These are phyloP conservation scores for Cataglyphis rosenhaueri DNA, from an alignment of 2,888 invertebrate species.

Conservation along the genomic window DNA sequence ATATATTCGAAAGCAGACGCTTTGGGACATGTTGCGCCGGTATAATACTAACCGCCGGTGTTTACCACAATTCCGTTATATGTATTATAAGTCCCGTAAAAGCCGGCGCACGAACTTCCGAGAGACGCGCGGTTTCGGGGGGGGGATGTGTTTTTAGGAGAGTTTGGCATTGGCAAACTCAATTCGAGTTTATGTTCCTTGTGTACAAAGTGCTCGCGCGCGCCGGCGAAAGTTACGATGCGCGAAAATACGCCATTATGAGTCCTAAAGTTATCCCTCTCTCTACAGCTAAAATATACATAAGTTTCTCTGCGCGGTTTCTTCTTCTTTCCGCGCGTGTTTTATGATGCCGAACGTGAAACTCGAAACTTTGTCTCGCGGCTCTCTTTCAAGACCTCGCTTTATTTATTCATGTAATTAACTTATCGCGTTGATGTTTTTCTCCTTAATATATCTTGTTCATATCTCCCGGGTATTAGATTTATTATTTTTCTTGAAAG, in stretches of 20 bases:
- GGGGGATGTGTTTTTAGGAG: conserved; percentile 50
- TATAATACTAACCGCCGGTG: conserved; percentile 48
- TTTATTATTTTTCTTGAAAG: neutral
- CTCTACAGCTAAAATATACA: conserved; percentile 39
- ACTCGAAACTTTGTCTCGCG: conserved; percentile 35
- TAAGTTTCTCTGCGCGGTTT: conserved; percentile 17
- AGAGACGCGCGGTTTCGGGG: neutral
- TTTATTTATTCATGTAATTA: conserved; percentile 39
- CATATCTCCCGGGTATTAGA: neutral
- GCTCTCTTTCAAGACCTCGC: neutral
- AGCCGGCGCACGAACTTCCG: conserved; percentile 59
- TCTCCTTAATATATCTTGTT: neutral
- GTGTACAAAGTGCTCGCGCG: conserved; percentile 65
- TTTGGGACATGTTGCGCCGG: conserved; percentile 17
- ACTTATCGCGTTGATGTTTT: neutral
- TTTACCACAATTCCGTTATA: conserved; percentile 51
- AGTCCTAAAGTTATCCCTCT: conserved; percentile 63
- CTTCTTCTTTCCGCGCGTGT: conserved; percentile 16
- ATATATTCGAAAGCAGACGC: conserved; percentile 3
- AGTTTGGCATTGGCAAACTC: conserved; percentile 69
- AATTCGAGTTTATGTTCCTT: conserved; percentile 69
- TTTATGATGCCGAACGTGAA: conserved; percentile 22
- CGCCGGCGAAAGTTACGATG: conserved; percentile 62
- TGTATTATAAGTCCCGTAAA: conserved; percentile 57
- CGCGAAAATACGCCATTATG: conserved; percentile 66